phyloP scores from a whole-genome alignment of 2,888 invertebrate genomes.

The Parnassius glacialis region DNA sequence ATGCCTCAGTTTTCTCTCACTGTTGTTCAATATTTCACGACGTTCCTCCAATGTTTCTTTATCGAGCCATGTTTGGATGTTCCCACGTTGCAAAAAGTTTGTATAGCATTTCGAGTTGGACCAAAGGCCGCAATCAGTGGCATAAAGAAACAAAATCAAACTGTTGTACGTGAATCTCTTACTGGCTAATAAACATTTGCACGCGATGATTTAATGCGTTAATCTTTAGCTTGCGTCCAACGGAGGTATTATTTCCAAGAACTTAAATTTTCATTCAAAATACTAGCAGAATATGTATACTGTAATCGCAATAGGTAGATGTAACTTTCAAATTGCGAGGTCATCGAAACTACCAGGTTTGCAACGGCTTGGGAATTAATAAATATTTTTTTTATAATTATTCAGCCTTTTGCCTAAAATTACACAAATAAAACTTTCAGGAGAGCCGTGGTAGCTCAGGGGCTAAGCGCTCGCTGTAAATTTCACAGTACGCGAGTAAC shows the following conservation, averaged over 20 bases:
- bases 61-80: slow-evolving; percentile 9
- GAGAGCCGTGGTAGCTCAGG: no score
- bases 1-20: slow-evolving; percentile 7
- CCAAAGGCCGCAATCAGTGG: slow-evolving; percentile 43
- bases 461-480: no score
- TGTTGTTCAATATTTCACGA: slow-evolving; percentile 10
- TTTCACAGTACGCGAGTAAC: no score
- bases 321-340: no score
- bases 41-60: slow-evolving; percentile 2
- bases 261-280: background rate
- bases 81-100: no score
- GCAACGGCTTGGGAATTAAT: no score
- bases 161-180: slow-evolving; percentile 47
- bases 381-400: no score
- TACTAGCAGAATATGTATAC: background rate
- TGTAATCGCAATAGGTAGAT: background rate
- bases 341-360: no score
- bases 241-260: background rate
- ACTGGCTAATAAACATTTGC: slow-evolving; percentile 57
- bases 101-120: no score
- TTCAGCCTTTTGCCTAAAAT: no score
- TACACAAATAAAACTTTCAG: no score
- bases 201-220: slow-evolving; percentile 47
- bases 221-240: slow-evolving; percentile 11
- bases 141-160: slow-evolving; percentile 53